These are phyloP conservation scores for Pyxicephalus adspersus DNA, from an alignment of 2,113 vertebrate genomes.

Conservation along the genomic window DNA sequence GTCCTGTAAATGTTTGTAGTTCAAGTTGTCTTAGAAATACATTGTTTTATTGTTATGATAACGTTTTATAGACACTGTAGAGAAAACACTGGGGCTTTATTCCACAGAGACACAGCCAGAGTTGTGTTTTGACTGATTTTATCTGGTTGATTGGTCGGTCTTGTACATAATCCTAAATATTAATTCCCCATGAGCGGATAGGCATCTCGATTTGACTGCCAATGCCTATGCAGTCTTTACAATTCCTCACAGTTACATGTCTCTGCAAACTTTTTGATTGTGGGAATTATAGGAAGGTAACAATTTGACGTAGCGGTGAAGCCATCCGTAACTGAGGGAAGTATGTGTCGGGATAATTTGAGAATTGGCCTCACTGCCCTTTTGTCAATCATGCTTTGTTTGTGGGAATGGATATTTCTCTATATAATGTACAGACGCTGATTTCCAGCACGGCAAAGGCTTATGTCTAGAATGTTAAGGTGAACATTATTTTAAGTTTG, in stretches of 20 bases:
- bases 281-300: conserved; percentile 42
- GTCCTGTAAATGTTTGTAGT: neutral
- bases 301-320: conserved; percentile 15
- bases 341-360: conserved; percentile 2
- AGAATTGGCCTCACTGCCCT: neutral
- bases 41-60: conserved; percentile 38
- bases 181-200: conserved; percentile 55
- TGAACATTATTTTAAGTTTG: too few species aligned
- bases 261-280: conserved; percentile 40
- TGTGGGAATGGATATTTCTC: neutral
- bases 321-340: conserved; percentile 14
- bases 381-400: neutral
- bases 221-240: conserved; percentile 33
- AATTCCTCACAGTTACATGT: conserved; percentile 47
- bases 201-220: conserved; percentile 49
- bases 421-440: neutral
- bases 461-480: too few species aligned
- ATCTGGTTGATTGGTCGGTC: conserved; percentile 55
- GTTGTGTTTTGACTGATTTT: conserved; percentile 52
- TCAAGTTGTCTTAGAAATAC: conserved; percentile 26
- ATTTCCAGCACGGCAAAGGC: too few species aligned
- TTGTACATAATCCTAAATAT: conserved; percentile 55
- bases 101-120: conserved; percentile 29
- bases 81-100: conserved; percentile 42
- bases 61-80: conserved; percentile 1